A percentile compares a stretch with the other conserved stretches of the same genome.
Evolutionary conservation across 2,888 invertebrate genomes (phyloP).

Genomic region (Coecobrya sp.): DNA sequence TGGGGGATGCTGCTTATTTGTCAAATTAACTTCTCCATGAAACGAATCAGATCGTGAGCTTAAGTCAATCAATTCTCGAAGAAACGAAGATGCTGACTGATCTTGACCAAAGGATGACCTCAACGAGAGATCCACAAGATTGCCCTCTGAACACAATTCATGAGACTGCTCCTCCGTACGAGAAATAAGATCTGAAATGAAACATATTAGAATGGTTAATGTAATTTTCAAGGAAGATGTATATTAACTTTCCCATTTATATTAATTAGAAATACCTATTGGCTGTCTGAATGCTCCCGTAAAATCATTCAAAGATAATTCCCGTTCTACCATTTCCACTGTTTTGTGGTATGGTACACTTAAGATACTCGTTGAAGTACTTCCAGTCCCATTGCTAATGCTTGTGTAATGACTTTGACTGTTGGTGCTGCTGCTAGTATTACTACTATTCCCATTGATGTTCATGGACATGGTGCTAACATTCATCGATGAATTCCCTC

Average conservation of each 20-base stretch:
- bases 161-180: slow-evolving; percentile 83
- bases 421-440: slow-evolving; percentile 28
- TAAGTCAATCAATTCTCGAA: slow-evolving; percentile 85
- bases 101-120: slow-evolving; percentile 85
- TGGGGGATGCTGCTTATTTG: slow-evolving; percentile 79
- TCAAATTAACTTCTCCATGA: slow-evolving; percentile 85
- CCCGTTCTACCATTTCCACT: slow-evolving; percentile 83
- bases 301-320: slow-evolving; percentile 82
- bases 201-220: too few species aligned
- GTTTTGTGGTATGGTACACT: slow-evolving; percentile 81
- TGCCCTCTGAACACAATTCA: slow-evolving; percentile 84
- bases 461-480: slow-evolving; percentile 72
- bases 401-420: slow-evolving; percentile 60
- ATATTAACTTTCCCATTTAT: too few species aligned
- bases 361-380: slow-evolving; percentile 41
- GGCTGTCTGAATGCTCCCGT: slow-evolving; percentile 85
- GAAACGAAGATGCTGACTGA: slow-evolving; percentile 84
- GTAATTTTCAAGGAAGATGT: too few species aligned
- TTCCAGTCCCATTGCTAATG: slow-evolving; percentile 27
- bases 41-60: slow-evolving; percentile 84
- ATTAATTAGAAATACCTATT: slow-evolving; percentile 78
- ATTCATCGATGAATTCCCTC: slow-evolving; percentile 77
- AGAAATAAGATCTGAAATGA: slow-evolving; percentile 82
- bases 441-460: slow-evolving; percentile 71
- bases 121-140: slow-evolving; percentile 84